These are phyloP conservation scores for Chascanopsetta lugubris DNA, from an alignment of 2,113 vertebrate genomes.

Conservation along the genomic window DNA sequence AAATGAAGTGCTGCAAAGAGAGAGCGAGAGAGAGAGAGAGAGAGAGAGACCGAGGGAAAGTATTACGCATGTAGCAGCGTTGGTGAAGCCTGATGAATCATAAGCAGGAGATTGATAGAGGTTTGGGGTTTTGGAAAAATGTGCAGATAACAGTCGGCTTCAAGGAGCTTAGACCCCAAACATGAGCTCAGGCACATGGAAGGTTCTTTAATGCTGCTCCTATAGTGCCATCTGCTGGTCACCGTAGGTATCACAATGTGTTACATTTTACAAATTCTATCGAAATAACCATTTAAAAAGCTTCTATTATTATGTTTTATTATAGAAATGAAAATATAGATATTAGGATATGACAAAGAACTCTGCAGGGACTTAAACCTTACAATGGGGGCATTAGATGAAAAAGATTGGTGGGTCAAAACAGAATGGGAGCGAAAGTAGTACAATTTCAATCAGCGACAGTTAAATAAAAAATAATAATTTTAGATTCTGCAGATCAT, in stretches of 20 bases:
- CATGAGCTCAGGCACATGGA: neutral
- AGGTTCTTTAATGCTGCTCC: conserved; percentile 8
- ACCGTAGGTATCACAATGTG: neutral
- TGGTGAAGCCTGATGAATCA: conserved; percentile 37
- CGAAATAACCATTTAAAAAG: neutral
- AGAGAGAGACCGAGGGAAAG: conserved; percentile 3
- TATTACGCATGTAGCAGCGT: neutral
- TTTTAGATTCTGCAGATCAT: no score
- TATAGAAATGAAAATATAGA: neutral
- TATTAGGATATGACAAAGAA: neutral
- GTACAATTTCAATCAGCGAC: no score
- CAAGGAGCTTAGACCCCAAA: conserved; percentile 16
- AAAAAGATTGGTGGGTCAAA: no score
- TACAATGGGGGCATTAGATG: no score
- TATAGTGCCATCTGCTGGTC: conserved; percentile 68
- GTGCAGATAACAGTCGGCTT: neutral
- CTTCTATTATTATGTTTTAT: neutral
- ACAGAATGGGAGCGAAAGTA: no score
- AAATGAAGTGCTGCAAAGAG: neutral
- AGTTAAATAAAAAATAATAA: no score
- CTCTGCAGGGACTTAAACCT: no score
- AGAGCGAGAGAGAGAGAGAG: no score
- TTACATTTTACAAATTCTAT: neutral
- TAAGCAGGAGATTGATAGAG: neutral
- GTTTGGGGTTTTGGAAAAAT: conserved; percentile 3